phyloP scores from a whole-genome alignment of 2,888 invertebrate genomes.

The Drosophila subquinaria region DNA sequence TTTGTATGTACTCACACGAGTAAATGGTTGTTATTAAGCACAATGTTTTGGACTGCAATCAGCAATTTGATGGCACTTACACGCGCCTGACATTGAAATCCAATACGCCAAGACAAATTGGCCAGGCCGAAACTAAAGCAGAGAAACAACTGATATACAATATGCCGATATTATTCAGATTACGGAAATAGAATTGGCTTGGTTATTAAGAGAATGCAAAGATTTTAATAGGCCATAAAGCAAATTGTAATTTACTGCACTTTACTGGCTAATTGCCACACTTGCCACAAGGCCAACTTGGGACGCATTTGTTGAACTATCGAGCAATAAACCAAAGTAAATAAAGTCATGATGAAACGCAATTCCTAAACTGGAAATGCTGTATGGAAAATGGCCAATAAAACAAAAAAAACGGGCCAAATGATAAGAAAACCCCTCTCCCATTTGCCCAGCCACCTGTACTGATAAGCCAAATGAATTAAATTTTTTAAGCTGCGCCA shows the following conservation, averaged over 20 bases:
- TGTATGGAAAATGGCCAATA: constrained; percentile 12
- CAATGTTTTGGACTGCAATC: constrained; percentile 37
- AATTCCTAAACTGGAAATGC: constrained; percentile 6
- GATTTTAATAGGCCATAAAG: constrained; percentile 8
- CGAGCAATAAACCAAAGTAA: constrained; percentile 6
- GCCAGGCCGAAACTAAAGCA: constrained; percentile 5
- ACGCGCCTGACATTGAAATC: constrained; percentile 67
- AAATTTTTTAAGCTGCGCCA: constrained; percentile 2
- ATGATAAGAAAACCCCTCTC: not conserved
- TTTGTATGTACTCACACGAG: constrained; percentile 13
- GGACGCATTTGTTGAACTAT: constrained; percentile 2
- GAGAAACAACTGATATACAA: constrained; percentile 3
- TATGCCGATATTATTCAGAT: not conserved
- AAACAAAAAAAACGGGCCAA: not conserved
- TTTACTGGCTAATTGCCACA: constrained; percentile 8
- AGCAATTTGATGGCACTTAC: constrained; percentile 54
- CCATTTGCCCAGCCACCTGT: not conserved
- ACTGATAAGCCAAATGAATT: constrained; percentile 19
- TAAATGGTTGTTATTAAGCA: constrained; percentile 39
- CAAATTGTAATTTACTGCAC: not conserved
- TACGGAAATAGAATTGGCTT: not conserved
- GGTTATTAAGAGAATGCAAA: not conserved
- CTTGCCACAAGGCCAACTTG: not conserved
- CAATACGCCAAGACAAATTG: constrained; percentile 30
- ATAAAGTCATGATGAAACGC: constrained; percentile 30